Evolutionary conservation across 2,113 vertebrate species (phyloP), one percentile per base, ranked within the genome.

Genomic region (Malurus cyaneus): DNA sequence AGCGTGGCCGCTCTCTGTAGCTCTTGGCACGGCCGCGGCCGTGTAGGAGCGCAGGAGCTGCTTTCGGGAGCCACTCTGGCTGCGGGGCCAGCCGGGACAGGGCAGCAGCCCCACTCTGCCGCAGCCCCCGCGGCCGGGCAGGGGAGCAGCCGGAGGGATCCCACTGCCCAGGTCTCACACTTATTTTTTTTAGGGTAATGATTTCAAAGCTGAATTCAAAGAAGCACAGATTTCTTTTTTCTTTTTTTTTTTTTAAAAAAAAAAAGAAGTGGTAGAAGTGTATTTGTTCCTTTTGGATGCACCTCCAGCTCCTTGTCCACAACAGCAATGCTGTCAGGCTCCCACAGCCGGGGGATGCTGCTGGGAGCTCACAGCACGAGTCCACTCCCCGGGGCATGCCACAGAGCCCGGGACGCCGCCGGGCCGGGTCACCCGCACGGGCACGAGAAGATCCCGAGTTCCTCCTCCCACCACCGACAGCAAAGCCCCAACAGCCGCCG

Each of bases 151-250:
- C 3, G 0, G 9, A 19, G 20, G 16, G 20, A 41, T 7, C 39
- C 31, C 36, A 8, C 0, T 11, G 34, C 28, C 39, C 49, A 6
- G 0, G 0, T 18, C 62, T 81, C 36, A 8, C 0, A 0, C 6
- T 49, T 16, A 2, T 4, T 32, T 62, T 32, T 62, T 56, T 41
- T 13, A 29, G 36, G 34, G 10, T 23, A 21, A 77, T 42, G 50
- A 53, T 19, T 56, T 81, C 56, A 53, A 62, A 84, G 54, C 5
- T 20, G 23, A 88, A 44, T 39, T 66, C 25, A 57, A 86, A 82
- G 62, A 69, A 80, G 11, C 31, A 25, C n/a, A 41, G 54, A 32
- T n/a, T 26, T 64, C 0, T 3, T 21, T 44, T 44, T 44, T 80
- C n/a, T n/a, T n/a, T n/a, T n/a, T n/a, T n/a, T n/a, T n/a, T n/a